Base-by-base conservation (phyloP, 1,140 invertebrate genomes). In the Zaprionus gabonicus region DNA sequence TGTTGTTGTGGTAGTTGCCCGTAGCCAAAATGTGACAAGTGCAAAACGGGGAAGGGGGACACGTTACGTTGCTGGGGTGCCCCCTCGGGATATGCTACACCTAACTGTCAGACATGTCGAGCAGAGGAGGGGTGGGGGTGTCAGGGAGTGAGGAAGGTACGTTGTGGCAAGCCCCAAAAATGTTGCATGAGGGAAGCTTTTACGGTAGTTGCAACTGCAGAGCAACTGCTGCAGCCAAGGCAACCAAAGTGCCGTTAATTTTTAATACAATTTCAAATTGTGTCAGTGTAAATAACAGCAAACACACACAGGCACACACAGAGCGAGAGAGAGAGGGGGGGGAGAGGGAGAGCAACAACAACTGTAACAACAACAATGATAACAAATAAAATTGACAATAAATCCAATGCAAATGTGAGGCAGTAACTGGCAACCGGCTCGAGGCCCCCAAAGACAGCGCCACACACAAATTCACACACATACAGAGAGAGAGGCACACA, bases 341-440 rank as follows among this genome's bases (percentile, higher is more conserved):
- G 6, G 4, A 7, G n/a, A 31, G 41, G 64, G 53, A 23, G 23
- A 74, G 46, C 78, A 63, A 17, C 31, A 69, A 13, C 31, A 53
- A 36, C 59, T 64, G 55, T 41, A 60, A 38, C 83, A 88, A 76
- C 85, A 90, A 91, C 86, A 90, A 90, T 90, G 82, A 90, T 85
- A 90, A 91, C 85, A 90, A 90, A 90, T 90, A 90, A 90, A 90
- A 90, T 90, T 90, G 85, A 90, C 85, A 90, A 90, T 90, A 90
- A 90, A 90, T 90, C 86, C 85, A 90, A 91, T 91, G 82, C 85
- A 82, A 79, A 84, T 75, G 77, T 75, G 77, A 56, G 71, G 57
- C 68, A 67, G 73, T 66, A 69, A 65, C 59, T 51, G 75, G 70
- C 75, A 70, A 73, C 70, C 58, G 71, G 75, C 71, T 59, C 75